A percentile compares a stretch with the other conserved stretches of the same genome.
phyloP scores from a whole-genome alignment of 2,888 invertebrate genomes.

The Baccha elongata region DNA sequence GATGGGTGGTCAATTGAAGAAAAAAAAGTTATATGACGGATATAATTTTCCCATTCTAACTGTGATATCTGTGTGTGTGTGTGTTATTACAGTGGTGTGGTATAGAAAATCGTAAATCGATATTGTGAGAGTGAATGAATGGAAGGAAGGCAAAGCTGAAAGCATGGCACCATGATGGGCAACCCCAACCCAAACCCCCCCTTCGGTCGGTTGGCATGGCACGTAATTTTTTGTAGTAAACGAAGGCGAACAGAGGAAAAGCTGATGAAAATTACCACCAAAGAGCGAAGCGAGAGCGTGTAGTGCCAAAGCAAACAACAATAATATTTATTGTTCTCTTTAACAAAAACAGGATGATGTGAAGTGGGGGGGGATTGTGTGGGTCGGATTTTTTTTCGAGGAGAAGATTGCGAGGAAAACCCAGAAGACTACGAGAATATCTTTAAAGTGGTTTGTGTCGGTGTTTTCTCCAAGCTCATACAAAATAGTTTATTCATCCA shows the following conservation, averaged over 20 bases:
- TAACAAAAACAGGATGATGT: slow-evolving; percentile 41
- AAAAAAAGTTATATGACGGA: slow-evolving; percentile 61
- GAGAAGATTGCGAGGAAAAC: slow-evolving; percentile 32
- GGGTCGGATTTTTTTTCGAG: no score
- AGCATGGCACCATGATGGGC: slow-evolving; percentile 62
- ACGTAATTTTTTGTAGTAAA: slow-evolving; percentile 68
- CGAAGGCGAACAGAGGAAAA: slow-evolving; percentile 52
- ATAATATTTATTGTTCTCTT: slow-evolving; percentile 68
- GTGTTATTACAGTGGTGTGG: slow-evolving; percentile 39
- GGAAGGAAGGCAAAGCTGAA: slow-evolving; percentile 60
- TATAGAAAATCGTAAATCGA: slow-evolving; percentile 76
- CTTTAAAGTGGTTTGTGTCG: slow-evolving; percentile 33
- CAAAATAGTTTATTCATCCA: slow-evolving; percentile 48
- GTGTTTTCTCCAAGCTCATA: slow-evolving; percentile 7
- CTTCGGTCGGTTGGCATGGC: slow-evolving; percentile 12
- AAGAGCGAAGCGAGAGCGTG: slow-evolving; percentile 50
- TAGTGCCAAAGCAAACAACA: slow-evolving; percentile 61
- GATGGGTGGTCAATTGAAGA: slow-evolving; percentile 58
- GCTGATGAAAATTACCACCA: slow-evolving; percentile 50
- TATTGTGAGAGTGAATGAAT: slow-evolving; percentile 75
- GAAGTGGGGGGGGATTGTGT: not conserved
- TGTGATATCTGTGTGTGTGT: slow-evolving; percentile 12
- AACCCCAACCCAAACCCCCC: not conserved
- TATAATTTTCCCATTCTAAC: slow-evolving; percentile 57
- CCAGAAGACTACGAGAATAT: slow-evolving; percentile 24